A percentile compares a stretch with the other conserved stretches of the same genome.
Conservation (phyloP, 2,113 vertebrate species). For the Natator depressus region DNA sequence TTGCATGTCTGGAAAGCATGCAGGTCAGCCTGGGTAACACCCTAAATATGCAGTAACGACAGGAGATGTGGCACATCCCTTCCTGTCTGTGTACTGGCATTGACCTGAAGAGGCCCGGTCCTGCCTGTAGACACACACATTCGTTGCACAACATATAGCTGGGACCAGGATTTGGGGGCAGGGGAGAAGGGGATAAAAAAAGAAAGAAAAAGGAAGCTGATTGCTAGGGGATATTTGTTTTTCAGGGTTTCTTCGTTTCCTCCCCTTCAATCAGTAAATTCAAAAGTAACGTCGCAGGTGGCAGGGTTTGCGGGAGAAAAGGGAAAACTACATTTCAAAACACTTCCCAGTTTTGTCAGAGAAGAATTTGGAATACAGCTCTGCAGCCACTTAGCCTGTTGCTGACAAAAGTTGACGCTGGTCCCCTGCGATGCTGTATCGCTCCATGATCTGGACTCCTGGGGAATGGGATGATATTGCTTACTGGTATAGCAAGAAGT, state of each 20-base stretch:
- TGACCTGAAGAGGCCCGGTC: not conserved
- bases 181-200: rapidly evolving
- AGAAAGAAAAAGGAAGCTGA: not conserved
- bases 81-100: not conserved
- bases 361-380: not conserved
- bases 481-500: constrained; percentile 32
- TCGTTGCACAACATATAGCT: not conserved
- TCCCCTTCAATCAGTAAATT: not conserved
- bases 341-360: not conserved
- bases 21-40: not conserved
- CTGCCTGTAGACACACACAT: not conserved
- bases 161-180: not conserved
- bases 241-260: not conserved
- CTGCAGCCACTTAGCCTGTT: not conserved
- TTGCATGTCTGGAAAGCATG: not conserved
- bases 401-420: not conserved
- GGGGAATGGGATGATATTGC: rapidly evolving
- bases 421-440: rapidly evolving
- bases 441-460: not conserved
- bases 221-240: not conserved
- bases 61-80: not conserved
- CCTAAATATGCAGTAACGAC: not conserved
- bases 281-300: not conserved
- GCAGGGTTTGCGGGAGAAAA: not conserved
- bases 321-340: not conserved